Evolutionary conservation across 2,797 vertebrate species (phyloP).

Genomic region (Orestias chungarensis): DNA sequence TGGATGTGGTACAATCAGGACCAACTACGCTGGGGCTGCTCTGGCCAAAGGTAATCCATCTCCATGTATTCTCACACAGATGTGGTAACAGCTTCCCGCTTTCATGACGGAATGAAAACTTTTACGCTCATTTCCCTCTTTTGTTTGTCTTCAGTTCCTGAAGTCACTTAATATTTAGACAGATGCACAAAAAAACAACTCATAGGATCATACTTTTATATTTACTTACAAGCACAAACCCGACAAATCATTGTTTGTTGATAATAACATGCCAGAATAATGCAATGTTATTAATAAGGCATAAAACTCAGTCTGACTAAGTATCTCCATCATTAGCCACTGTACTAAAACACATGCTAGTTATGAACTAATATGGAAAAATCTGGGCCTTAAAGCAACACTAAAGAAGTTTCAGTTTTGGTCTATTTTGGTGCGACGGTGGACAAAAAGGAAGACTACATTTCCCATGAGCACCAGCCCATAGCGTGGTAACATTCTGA

Average conservation of each 20-base stretch:
- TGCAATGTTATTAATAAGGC: too few species aligned
- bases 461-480: too few species aligned
- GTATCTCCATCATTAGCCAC: neutral
- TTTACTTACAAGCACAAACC: neutral
- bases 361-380: neutral
- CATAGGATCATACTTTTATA: neutral
- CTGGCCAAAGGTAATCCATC: slow-evolving; percentile 54
- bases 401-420: too few species aligned
- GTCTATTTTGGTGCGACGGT: too few species aligned
- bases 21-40: slow-evolving; percentile 22
- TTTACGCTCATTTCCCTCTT: slow-evolving; percentile 14
- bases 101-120: slow-evolving; percentile 31
- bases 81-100: slow-evolving; percentile 32
- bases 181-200: neutral
- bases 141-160: neutral
- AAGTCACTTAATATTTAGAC: neutral
- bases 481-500: too few species aligned
- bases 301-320: neutral
- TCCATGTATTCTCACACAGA: slow-evolving; percentile 55
- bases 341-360: neutral
- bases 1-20: slow-evolving; percentile 3
- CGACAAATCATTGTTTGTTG: neutral
- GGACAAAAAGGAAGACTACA: too few species aligned
- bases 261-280: neutral
- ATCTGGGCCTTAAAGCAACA: neutral